Percentiles rank a stretch among this genome's conserved stretches.
Conservation (phyloP, 2,888 invertebrate species). For the Lathronympha strigana region DNA sequence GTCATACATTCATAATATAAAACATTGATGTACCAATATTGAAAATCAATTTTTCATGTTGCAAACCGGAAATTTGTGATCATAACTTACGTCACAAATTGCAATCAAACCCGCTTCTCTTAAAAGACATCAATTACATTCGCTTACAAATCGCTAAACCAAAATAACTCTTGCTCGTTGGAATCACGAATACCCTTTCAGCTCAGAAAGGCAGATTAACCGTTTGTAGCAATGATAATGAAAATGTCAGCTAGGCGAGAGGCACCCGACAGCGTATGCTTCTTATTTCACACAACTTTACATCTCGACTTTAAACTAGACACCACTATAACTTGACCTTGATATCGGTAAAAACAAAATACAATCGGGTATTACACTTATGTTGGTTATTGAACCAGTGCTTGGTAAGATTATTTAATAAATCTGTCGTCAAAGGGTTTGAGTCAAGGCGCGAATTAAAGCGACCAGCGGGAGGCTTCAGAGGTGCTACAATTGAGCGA, state of each 20-base stretch:
- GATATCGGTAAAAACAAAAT: background rate
- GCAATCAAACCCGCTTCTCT: background rate
- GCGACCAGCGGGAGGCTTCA: constrained; percentile 75
- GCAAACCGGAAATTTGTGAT: background rate
- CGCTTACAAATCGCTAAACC: background rate
- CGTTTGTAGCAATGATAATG: constrained; percentile 65
- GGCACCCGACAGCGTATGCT: constrained; percentile 70
- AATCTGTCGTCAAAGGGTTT: constrained; percentile 80
- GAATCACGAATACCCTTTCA: background rate
- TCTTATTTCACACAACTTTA: background rate
- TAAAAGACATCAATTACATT: background rate
- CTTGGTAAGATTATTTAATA: background rate
- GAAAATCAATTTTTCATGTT: background rate
- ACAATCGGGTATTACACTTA: background rate
- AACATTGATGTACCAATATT: too few species aligned
- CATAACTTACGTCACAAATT: background rate
- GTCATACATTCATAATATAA: too few species aligned
- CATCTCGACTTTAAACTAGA: background rate
- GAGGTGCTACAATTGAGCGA: constrained; percentile 62
- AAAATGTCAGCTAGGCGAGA: constrained; percentile 69
- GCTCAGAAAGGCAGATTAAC: constrained; percentile 35
- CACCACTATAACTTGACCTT: constrained; percentile 2
- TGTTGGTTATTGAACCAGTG: background rate
- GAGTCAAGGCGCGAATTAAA: constrained; percentile 78
- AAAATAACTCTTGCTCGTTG: background rate